Base-by-base conservation (phyloP, 2,113 vertebrate genomes). In the Regulus satrapa region DNA sequence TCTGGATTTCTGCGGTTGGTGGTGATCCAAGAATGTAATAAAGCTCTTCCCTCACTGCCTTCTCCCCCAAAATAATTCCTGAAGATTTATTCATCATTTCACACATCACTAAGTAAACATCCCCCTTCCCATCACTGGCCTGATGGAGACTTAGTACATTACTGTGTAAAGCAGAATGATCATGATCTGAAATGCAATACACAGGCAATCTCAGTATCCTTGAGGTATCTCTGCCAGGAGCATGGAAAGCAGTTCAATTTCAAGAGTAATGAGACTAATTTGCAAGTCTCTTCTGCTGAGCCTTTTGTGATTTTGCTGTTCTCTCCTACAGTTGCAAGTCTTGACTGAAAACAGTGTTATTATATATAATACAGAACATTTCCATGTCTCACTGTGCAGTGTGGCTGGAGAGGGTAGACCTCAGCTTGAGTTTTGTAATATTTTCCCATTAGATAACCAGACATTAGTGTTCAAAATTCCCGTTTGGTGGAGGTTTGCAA, bases 221-320 rank as follows among this genome's bases (percentile, higher is more conserved):
- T 94, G 87, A 92, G 79, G 92, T 92, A 77, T 84, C 83, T 90
- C 66, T 88, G 85, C 48, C 31, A 58, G 81, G 54, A 95, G 55
- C 75, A 79, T 45, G 78, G 56, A 91, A 95, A 95, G 82, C 48
- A 67, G 54, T 88, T 82, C 91, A 77, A 77, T 95, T 91, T 89
- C 79, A 92, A 89, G 93, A 38, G 18, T 74, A 94, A 92, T 92
- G 90, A 94, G 92, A 94, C 97, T 96, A 89, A 95, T 94, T 94
- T 86, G 81, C 46, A 16, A 96, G 92, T 95, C 96, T 92, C 83
- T 97, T 97, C 72, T 95, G 95, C 93, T 91, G 96, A 97, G 88
- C 66, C 91, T 96, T 95, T 95, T 95, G 93, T 97, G 96, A 91
- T 97, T 97, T 97, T 93, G 64, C 92, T 92, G 68, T 91, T 84